Evolutionary conservation across 2,797 vertebrate genomes (phyloP).

Genomic region (Chiroxiphia lanceolata): DNA sequence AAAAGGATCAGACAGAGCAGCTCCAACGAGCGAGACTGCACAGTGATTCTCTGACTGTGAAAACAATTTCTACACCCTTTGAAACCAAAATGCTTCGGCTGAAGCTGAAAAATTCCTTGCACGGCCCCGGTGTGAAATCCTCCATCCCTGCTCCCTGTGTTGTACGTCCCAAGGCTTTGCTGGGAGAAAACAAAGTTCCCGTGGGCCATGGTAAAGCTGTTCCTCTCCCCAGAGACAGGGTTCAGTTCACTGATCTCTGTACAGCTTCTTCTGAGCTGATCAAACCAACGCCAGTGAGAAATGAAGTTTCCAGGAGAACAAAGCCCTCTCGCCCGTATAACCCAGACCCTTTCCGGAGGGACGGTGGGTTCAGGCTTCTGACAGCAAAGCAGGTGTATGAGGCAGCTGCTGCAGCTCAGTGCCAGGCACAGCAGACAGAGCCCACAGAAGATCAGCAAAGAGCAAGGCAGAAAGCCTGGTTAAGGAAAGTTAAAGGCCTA

Average conservation of each 20-base stretch:
- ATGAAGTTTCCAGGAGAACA: neutral
- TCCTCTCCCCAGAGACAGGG: neutral
- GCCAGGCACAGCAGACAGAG: neutral
- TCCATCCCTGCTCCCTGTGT: slow-evolving; percentile 60
- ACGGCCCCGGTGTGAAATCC: slow-evolving; percentile 47
- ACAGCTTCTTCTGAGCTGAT: slow-evolving; percentile 1
- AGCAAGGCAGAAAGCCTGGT: slow-evolving; percentile 68
- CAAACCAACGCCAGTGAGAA: neutral
- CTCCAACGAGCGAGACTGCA: neutral
- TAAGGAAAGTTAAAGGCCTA: slow-evolving; percentile 72
- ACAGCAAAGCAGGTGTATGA: slow-evolving; percentile 57
- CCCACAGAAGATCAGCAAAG: neutral
- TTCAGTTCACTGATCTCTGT: neutral
- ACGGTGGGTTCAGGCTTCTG: slow-evolving; percentile 67
- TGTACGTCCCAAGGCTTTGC: slow-evolving; percentile 12
- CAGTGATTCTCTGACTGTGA: neutral
- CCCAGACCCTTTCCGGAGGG: slow-evolving; percentile 53
- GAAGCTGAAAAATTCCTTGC: slow-evolving; percentile 55
- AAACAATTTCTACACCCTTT: slow-evolving; percentile 43
- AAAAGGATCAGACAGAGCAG: neutral
- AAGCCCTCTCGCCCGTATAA: neutral
- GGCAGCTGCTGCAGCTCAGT: slow-evolving; percentile 36
- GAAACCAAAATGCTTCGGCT: slow-evolving; percentile 63
- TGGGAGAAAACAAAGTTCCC: neutral
- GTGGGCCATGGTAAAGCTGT: accelerated